Conservation (phyloP, 1,140 invertebrate genomes). For the Drosophila saltans region DNA sequence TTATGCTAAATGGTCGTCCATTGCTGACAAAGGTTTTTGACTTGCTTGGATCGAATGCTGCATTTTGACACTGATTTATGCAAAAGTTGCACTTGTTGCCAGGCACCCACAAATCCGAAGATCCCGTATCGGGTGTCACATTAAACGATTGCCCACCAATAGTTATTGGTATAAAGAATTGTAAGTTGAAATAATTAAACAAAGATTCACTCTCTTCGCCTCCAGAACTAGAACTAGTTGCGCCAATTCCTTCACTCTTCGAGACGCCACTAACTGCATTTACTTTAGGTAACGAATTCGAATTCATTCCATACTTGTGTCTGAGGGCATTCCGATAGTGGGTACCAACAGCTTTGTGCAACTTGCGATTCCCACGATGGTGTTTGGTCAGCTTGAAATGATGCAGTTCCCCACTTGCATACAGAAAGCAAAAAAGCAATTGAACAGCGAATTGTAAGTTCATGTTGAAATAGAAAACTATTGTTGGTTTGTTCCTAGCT, state of each 20-base stretch:
- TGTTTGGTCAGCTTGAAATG: not conserved
- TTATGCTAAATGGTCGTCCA: conserved; percentile 53
- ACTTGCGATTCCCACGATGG: not conserved
- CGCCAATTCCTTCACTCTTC: not conserved
- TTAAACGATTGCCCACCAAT: conserved; percentile 92
- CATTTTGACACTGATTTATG: conserved; percentile 36
- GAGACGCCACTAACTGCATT: conserved; percentile 7
- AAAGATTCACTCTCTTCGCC: conserved; percentile 88
- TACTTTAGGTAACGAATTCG: not conserved
- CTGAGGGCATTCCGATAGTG: not conserved
- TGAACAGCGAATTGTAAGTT: not conserved
- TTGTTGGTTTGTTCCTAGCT: not conserved
- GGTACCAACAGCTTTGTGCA: not conserved
- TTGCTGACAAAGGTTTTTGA: conserved; percentile 64
- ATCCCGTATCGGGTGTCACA: conserved; percentile 74
- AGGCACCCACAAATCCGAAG: conserved; percentile 69
- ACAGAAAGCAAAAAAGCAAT: not conserved
- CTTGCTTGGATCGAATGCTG: conserved; percentile 84
- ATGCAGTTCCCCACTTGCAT: not conserved
- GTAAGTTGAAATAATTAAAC: conserved; percentile 60
- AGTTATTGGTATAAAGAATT: conserved; percentile 88
- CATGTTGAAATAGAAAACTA: not conserved
- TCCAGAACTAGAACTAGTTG: conserved; percentile 91
- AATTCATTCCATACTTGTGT: not conserved
- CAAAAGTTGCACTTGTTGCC: conserved; percentile 16